phyloP scores from a whole-genome alignment of 1,140 invertebrate species.

The Pachypsylla venusta region DNA sequence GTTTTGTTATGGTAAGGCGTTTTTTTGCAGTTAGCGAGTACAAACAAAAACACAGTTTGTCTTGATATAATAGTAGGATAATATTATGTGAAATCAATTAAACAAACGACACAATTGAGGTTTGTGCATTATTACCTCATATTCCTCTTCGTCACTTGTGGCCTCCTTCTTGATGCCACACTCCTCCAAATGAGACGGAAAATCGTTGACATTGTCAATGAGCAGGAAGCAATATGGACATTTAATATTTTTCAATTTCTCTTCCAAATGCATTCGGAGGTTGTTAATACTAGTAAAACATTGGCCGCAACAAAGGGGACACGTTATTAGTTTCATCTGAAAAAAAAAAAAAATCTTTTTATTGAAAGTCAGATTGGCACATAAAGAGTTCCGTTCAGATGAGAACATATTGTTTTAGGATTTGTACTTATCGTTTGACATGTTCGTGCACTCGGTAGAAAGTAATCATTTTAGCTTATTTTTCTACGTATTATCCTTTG shows the following conservation, averaged over 20 bases:
- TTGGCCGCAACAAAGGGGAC: background rate
- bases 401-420: background rate
- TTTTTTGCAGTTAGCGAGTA: too few relatives aligned
- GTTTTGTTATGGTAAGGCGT: too few relatives aligned
- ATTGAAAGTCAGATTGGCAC: background rate
- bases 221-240: slow-evolving; percentile 1
- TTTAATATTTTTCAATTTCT: background rate
- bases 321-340: background rate
- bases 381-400: background rate
- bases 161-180: slow-evolving; percentile 1
- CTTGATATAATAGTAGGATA: too few relatives aligned
- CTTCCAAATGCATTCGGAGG: background rate
- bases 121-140: too few relatives aligned
- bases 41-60: too few relatives aligned
- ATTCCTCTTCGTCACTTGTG: background rate
- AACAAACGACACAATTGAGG: too few relatives aligned
- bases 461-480: too few relatives aligned
- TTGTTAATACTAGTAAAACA: background rate
- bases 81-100: too few relatives aligned
- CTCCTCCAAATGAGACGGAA: background rate
- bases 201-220: background rate
- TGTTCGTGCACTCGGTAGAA: too few relatives aligned
- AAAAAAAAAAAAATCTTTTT: background rate
- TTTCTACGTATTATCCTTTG: background rate
- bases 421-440: background rate